Percentiles rank a stretch among this genome's conserved stretches.
phyloP scores from a whole-genome alignment of 2,888 invertebrate species.

The Parnassius mnemosyne region DNA sequence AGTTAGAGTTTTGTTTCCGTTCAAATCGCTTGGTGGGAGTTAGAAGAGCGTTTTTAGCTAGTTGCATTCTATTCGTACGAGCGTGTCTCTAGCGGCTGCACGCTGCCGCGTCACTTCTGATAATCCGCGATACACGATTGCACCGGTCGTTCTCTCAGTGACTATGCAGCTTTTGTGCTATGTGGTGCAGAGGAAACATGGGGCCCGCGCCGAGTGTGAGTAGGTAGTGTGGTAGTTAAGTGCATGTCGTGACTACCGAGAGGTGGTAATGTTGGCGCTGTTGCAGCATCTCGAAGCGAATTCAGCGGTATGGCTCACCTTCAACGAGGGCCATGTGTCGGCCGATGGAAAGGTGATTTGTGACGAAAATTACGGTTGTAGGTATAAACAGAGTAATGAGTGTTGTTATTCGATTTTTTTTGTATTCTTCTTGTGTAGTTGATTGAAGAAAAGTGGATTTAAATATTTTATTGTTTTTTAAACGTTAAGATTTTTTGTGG shows the following conservation, averaged over 20 bases:
- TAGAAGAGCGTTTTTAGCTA: too few species aligned
- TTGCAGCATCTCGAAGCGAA: constrained; percentile 37
- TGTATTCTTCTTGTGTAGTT: too few species aligned
- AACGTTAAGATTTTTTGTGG: too few species aligned
- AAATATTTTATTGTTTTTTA: too few species aligned
- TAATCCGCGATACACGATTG: not conserved
- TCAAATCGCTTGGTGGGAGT: too few species aligned
- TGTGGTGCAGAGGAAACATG: constrained; percentile 48
- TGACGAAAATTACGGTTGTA: too few species aligned
- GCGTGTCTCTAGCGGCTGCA: not conserved
- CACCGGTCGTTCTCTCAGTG: constrained; percentile 25
- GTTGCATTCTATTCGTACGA: too few species aligned
- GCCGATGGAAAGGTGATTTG: constrained; percentile 13
- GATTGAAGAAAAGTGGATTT: too few species aligned
- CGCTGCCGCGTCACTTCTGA: not conserved
- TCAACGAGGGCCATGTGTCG: not conserved
- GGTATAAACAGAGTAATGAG: too few species aligned
- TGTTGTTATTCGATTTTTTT: too few species aligned
- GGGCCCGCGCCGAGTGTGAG: constrained; percentile 42
- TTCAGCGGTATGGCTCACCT: not conserved
- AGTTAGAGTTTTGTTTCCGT: too few species aligned
- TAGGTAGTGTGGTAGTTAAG: constrained; percentile 38
- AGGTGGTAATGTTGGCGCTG: constrained; percentile 34
- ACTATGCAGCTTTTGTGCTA: constrained; percentile 32
- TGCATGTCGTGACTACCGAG: constrained; percentile 33